phyloP scores from a whole-genome alignment of 2,888 invertebrate genomes.

The Nemotelus pantherinus region DNA sequence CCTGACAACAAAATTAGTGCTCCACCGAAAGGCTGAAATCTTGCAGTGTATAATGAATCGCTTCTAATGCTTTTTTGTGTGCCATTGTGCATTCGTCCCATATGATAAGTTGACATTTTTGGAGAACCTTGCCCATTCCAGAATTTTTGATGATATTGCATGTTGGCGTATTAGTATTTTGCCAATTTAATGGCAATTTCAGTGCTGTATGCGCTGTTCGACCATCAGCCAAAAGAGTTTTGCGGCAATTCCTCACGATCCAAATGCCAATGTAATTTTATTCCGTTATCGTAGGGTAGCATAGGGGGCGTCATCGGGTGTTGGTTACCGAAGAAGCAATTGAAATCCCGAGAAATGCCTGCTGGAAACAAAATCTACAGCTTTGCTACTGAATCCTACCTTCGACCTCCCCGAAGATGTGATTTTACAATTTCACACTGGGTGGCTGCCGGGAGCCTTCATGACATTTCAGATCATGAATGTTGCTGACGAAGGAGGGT shows the following conservation, averaged over 20 bases:
- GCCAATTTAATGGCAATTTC: conserved; percentile 55
- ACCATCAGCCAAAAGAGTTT: conserved; percentile 52
- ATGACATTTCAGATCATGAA: no score
- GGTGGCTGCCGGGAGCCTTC: no score
- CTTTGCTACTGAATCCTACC: no score
- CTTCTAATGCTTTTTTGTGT: conserved; percentile 53
- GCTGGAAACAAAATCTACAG: no score
- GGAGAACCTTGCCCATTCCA: conserved; percentile 55
- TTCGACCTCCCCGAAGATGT: no score
- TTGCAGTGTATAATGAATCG: conserved; percentile 53
- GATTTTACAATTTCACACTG: no score
- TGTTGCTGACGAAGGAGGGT: no score
- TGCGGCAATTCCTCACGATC: conserved; percentile 50
- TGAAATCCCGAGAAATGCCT: no score
- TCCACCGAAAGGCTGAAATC: conserved; percentile 52
- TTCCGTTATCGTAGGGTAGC: conserved; percentile 19
- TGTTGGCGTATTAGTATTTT: conserved; percentile 52
- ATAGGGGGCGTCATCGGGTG: no score
- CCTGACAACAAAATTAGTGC: conserved; percentile 52
- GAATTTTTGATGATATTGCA: conserved; percentile 56
- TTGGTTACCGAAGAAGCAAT: no score
- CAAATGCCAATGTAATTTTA: conserved; percentile 46
- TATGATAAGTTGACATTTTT: conserved; percentile 53
- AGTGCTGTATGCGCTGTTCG: conserved; percentile 58
- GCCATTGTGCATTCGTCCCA: conserved; percentile 52